Evolutionary conservation across 2,797 vertebrate species (phyloP).

Genomic region (Clarias pachynema): DNA sequence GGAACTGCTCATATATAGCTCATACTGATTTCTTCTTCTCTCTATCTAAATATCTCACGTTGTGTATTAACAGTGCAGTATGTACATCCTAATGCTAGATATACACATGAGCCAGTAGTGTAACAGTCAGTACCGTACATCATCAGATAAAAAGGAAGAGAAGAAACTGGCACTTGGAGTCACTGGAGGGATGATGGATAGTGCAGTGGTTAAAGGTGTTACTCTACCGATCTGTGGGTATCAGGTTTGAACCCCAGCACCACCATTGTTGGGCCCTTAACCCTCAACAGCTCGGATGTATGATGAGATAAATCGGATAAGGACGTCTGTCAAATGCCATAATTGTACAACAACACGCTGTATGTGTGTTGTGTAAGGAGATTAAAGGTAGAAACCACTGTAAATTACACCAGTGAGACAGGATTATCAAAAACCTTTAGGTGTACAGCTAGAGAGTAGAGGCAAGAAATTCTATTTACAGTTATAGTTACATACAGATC

Average conservation of each 20-base stretch:
- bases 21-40: neutral
- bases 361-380: neutral
- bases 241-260: too few relatives aligned
- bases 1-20: conserved; percentile 24
- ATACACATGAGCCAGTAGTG: neutral
- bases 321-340: too few relatives aligned
- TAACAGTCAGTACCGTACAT: neutral
- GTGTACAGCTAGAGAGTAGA: conserved; percentile 11
- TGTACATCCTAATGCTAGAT: neutral
- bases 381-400: conserved; percentile 30
- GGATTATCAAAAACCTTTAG: conserved; percentile 30
- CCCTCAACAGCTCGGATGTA: too few relatives aligned
- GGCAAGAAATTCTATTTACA: conserved; percentile 22
- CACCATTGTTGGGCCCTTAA: too few relatives aligned
- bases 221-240: too few relatives aligned
- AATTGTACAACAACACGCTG: neutral
- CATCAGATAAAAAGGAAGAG: neutral
- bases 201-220: too few relatives aligned
- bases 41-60: neutral
- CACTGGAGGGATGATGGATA: neutral
- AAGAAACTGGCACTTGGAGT: neutral
- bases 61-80: neutral
- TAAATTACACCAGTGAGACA: neutral
- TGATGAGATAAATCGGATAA: too few relatives aligned
- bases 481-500: conserved; percentile 9